Percentiles rank a stretch among this genome's conserved stretches.
Conservation (phyloP, 2,888 invertebrate species). For the Embidobia sp. region DNA sequence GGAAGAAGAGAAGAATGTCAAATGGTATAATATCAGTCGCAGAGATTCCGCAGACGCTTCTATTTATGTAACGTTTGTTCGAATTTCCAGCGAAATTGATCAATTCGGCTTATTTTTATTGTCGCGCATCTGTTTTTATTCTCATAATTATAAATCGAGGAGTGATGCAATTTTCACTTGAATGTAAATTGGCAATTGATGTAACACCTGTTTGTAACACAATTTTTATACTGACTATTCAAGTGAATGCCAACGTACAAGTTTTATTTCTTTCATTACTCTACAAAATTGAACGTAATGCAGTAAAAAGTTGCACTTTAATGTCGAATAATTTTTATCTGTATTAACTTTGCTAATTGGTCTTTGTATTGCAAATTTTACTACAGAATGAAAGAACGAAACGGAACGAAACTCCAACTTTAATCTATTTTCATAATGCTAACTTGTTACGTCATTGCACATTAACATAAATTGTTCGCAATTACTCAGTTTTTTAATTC, state of each 20-base stretch:
- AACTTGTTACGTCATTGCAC: too few relatives aligned
- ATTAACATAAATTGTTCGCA: too few relatives aligned
- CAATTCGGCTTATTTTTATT: slow-evolving; percentile 15
- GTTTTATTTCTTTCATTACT: slow-evolving; percentile 5
- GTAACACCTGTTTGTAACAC: neutral
- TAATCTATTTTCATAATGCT: too few relatives aligned
- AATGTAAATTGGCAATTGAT: slow-evolving; percentile 1
- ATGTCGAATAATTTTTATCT: too few relatives aligned
- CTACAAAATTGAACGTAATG: neutral
- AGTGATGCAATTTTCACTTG: neutral
- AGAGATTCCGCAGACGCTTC: slow-evolving; percentile 3
- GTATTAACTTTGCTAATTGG: too few relatives aligned
- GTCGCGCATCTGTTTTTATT: neutral
- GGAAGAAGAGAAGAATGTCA: neutral
- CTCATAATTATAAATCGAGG: neutral
- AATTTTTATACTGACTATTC: neutral
- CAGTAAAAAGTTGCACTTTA: too few relatives aligned
- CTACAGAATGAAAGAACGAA: too few relatives aligned
- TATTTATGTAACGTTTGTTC: slow-evolving; percentile 5
- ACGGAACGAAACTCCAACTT: too few relatives aligned
- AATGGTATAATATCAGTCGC: slow-evolving; percentile 11
- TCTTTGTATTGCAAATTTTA: too few relatives aligned
- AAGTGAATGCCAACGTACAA: neutral
- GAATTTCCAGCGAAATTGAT: neutral
- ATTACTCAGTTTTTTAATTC: too few relatives aligned